phyloP scores from a whole-genome alignment of 1,140 invertebrate species.

The Hesperophylax magnus region DNA sequence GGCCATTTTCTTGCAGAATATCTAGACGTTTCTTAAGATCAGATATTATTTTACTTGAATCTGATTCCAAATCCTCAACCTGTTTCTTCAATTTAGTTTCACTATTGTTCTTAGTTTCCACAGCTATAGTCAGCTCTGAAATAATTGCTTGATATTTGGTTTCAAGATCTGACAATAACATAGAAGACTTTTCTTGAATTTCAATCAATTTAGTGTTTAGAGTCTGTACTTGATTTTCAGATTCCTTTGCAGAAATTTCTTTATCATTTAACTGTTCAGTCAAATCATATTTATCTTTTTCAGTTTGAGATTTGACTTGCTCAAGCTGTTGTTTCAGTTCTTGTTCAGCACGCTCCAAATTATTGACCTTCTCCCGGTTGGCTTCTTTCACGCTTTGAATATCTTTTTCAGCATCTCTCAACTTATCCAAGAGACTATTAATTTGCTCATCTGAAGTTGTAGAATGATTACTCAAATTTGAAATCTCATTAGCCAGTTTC shows the following conservation, averaged over 20 bases:
- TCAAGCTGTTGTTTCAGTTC: conserved; percentile 66
- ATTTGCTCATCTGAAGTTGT: conserved; percentile 69
- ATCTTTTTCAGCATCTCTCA: conserved; percentile 68
- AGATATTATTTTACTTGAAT: conserved; percentile 64
- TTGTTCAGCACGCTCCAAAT: conserved; percentile 65
- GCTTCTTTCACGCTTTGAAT: conserved; percentile 66
- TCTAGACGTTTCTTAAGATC: conserved; percentile 66
- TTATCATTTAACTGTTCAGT: conserved; percentile 46
- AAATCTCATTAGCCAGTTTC: conserved; percentile 67
- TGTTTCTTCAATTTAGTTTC: conserved; percentile 57
- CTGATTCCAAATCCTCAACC: conserved; percentile 64
- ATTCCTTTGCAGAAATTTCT: conserved; percentile 53
- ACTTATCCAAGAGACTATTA: conserved; percentile 65
- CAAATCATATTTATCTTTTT: conserved; percentile 47
- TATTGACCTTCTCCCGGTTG: conserved; percentile 65
- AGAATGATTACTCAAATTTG: conserved; percentile 65
- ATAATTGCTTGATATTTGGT: conserved; percentile 65
- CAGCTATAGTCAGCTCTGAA: conserved; percentile 65
- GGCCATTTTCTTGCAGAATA: conserved; percentile 65
- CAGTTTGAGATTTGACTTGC: conserved; percentile 44
- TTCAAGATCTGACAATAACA: conserved; percentile 61
- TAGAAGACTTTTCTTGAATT: conserved; percentile 57
- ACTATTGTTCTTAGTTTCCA: conserved; percentile 59
- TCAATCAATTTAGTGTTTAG: conserved; percentile 47
- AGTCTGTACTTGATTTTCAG: conserved; percentile 51